These are phyloP conservation scores for Malurus splendens DNA, from an alignment of 2,797 vertebrate species.

Conservation along the genomic window DNA sequence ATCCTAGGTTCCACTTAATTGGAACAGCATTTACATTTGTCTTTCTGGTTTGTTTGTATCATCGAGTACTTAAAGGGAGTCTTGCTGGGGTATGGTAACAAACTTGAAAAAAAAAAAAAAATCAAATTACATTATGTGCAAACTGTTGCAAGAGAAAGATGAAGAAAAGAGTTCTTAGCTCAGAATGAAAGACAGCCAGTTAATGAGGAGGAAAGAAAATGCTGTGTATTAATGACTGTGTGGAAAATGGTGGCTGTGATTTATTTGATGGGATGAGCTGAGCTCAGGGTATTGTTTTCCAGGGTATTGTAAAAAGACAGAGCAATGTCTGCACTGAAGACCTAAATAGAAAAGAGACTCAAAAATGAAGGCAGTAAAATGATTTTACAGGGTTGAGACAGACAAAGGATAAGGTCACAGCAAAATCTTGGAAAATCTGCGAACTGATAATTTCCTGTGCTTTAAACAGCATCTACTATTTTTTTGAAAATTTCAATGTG, in stretches of 20 bases:
- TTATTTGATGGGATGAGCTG: not conserved
- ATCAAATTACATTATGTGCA: not conserved
- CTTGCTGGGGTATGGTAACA: not conserved
- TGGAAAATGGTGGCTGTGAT: not conserved
- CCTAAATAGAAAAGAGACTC: not conserved
- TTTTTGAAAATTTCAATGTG: not conserved
- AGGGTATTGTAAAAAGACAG: not conserved
- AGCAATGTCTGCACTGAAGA: not conserved
- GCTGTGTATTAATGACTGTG: not conserved
- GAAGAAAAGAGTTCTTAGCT: not conserved
- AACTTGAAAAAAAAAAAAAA: not conserved
- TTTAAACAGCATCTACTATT: not conserved
- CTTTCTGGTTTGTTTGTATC: slow-evolving; percentile 1
- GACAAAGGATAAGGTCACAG: not conserved
- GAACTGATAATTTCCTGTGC: not conserved
- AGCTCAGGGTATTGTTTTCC: not conserved
- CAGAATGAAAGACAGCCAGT: not conserved
- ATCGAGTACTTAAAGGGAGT: not conserved
- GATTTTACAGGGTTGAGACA: not conserved
- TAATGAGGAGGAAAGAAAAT: not conserved
- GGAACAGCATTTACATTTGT: slow-evolving; percentile 1
- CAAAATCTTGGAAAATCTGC: not conserved
- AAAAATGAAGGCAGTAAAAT: not conserved
- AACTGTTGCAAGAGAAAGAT: not conserved
- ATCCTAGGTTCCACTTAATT: slow-evolving; percentile 35